These are phyloP conservation scores for Vanacampus margaritifer DNA, from an alignment of 2,113 vertebrate species.

Conservation along the genomic window DNA sequence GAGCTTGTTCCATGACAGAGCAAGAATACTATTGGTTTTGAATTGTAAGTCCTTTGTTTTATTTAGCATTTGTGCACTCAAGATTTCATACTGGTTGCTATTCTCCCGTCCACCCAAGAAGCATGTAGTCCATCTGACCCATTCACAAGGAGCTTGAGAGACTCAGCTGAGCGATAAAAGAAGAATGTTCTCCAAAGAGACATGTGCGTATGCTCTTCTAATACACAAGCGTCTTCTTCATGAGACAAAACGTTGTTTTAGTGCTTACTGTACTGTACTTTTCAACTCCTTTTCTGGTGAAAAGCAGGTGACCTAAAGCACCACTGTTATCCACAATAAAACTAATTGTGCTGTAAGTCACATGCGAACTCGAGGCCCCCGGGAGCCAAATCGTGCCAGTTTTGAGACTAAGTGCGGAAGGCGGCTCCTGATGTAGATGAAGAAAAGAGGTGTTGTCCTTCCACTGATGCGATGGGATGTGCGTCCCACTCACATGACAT, in stretches of 20 bases:
- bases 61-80: too few species aligned
- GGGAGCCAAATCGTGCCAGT: neutral
- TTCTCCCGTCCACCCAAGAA: too few species aligned
- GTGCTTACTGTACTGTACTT: neutral
- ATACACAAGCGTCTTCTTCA: too few species aligned
- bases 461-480: neutral
- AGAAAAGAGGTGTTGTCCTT: slow-evolving; percentile 25
- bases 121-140: neutral
- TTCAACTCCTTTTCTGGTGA: too few species aligned
- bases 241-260: neutral
- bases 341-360: neutral
- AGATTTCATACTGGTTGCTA: too few species aligned
- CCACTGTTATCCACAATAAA: neutral
- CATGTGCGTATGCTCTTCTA: too few species aligned
- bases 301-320: neutral
- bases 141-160: neutral
- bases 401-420: slow-evolving; percentile 2
- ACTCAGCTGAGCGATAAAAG: neutral
- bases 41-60: too few species aligned
- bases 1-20: too few species aligned
- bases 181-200: neutral
- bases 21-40: too few species aligned
- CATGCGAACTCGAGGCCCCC: neutral
- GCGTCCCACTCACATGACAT: slow-evolving; percentile 68
- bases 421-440: neutral